These are phyloP conservation scores for Scaptomyza hsui DNA, from an alignment of 1,140 invertebrate genomes.

Conservation along the genomic window DNA sequence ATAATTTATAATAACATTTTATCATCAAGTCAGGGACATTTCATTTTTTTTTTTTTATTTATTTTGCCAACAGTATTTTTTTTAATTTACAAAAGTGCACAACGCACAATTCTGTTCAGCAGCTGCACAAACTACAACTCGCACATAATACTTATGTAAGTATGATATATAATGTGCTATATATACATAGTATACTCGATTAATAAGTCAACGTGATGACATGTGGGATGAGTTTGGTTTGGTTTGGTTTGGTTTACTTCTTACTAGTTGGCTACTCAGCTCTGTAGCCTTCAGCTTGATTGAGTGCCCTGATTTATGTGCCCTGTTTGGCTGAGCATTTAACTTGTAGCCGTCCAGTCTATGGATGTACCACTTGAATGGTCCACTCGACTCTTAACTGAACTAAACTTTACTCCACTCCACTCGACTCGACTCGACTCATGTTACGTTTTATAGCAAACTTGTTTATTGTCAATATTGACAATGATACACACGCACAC, in stretches of 20 bases:
- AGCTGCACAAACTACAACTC: conserved; percentile 20
- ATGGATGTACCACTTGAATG: conserved; percentile 34
- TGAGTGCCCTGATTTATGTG: conserved; percentile 64
- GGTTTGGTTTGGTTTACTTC: neutral
- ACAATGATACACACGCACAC: conserved; percentile 59
- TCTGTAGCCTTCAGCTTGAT: conserved; percentile 51
- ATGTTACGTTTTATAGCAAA: conserved; percentile 76
- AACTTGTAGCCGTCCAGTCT: conserved; percentile 23
- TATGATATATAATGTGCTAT: conserved; percentile 13
- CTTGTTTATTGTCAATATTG: conserved; percentile 83
- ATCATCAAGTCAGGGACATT: conserved; percentile 36
- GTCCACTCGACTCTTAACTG: conserved; percentile 28
- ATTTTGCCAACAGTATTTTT: conserved; percentile 20
- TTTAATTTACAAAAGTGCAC: conserved; percentile 70
- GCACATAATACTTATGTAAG: conserved; percentile 11
- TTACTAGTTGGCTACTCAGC: conserved; percentile 6
- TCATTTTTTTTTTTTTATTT: conserved; percentile 17
- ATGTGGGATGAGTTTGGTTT: conserved; percentile 10
- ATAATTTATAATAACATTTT: conserved; percentile 79
- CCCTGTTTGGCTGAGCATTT: conserved; percentile 16
- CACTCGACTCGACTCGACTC: conserved; percentile 16
- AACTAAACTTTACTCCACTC: conserved; percentile 2
- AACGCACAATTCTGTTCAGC: conserved; percentile 1
- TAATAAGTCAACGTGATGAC: conserved; percentile 74
- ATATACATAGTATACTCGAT: conserved; percentile 41